A percentile compares a stretch with the other conserved stretches of the same genome.
phyloP scores from a whole-genome alignment of 2,797 vertebrate species.

The Tragopan temminckii region DNA sequence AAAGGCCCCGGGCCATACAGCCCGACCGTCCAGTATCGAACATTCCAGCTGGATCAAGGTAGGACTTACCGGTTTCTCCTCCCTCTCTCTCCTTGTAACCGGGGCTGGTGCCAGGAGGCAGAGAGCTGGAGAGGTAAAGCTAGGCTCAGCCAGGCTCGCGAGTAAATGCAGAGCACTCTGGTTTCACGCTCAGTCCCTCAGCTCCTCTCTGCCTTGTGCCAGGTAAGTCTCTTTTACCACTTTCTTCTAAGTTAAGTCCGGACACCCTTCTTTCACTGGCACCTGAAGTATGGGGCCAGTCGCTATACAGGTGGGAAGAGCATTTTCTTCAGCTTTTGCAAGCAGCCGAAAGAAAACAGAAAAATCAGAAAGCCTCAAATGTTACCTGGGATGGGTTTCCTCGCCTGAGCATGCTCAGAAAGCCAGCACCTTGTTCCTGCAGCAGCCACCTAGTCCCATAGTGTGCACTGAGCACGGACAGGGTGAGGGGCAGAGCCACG shows the following conservation, averaged over 20 bases:
- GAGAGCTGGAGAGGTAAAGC: slow-evolving; percentile 74
- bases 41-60: slow-evolving; percentile 95
- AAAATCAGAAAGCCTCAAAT: neutral
- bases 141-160: slow-evolving; percentile 73
- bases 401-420: slow-evolving; percentile 74
- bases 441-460: slow-evolving; percentile 67
- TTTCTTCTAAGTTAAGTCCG: slow-evolving; percentile 82
- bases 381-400: slow-evolving; percentile 40
- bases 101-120: slow-evolving; percentile 77
- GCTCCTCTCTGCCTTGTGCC: slow-evolving; percentile 69
- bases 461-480: neutral
- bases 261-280: slow-evolving; percentile 77
- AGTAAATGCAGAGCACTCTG: slow-evolving; percentile 69
- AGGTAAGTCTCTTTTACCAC: slow-evolving; percentile 85
- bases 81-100: slow-evolving; percentile 80
- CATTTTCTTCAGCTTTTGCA: slow-evolving; percentile 73
- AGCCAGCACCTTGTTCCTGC: slow-evolving; percentile 64
- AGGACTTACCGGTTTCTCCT: slow-evolving; percentile 89
- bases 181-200: slow-evolving; percentile 72
- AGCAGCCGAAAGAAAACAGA: slow-evolving; percentile 34
- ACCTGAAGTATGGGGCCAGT: slow-evolving; percentile 73
- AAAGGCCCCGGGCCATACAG: slow-evolving; percentile 98
- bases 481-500: slow-evolving; percentile 7
- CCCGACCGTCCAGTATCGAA: slow-evolving; percentile 96
- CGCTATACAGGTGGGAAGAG: slow-evolving; percentile 82